Base-by-base conservation (phyloP, 2,797 vertebrate species). In the Pelodytes ibericus region DNA sequence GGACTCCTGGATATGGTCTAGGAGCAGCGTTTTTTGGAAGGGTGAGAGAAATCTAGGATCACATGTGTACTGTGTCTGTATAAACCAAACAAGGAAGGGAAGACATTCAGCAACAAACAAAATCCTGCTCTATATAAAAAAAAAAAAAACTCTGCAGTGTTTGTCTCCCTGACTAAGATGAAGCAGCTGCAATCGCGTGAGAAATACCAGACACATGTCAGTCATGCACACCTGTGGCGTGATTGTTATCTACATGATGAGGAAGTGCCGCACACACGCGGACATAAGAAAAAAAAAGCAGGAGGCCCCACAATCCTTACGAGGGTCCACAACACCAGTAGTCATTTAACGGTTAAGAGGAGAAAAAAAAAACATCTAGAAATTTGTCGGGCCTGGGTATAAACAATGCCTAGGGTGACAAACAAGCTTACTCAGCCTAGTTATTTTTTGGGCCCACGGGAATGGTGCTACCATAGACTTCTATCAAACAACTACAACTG, bases 161-260 rank as follows among this genome's bases (percentile, higher is more conserved):
- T 53, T 39, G 56, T 53, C 11, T 36, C 15, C n/a, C 39, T 68
- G 73, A 68, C 73, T 62, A 75, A 68, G 7, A 51, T 22, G 2
- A 1, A 10, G 25, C 11, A 25, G 44, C 63, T 30, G 59, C 13
- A 8, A 10, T 60, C 53, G 65, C 49, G 67, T 64, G 68, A 77
- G 36, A 71, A 44, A 13, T 44, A 15, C 53, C 75, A 77, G 75
- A 71, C 60, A 36, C 11, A 11, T 5, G 49, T 36, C 71, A 58
- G 71, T 62, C 24, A 13, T 47, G 49, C 20, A 75, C 64, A 68
- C 63, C 73, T 68, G 73, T 25, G 16, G 11, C 9, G 56, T 13
- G 53, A 72, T 72, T 49, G 33, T 62, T 72, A 72, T 72, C 70
- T 18, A 18, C 62, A 64, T 18, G 2, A 39, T 15, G 11, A 20